A percentile compares a stretch with the other conserved stretches of the same genome.
phyloP scores from a whole-genome alignment of 2,113 vertebrate species.

The Balaeniceps rex region DNA sequence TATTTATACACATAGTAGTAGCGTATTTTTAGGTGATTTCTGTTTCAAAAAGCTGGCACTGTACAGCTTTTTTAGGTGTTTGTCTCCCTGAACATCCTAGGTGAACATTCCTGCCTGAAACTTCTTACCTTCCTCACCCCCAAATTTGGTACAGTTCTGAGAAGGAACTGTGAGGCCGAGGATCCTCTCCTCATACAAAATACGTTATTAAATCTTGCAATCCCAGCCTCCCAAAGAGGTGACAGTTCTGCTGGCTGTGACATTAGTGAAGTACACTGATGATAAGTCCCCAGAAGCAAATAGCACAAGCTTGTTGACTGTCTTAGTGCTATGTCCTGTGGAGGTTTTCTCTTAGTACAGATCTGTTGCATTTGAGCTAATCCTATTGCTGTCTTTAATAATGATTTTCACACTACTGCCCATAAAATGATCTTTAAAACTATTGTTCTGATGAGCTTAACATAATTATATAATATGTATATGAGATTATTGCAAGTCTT shows the following conservation, averaged over 20 bases:
- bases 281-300: background rate
- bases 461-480: background rate
- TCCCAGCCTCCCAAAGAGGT: background rate
- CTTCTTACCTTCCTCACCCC: accelerated
- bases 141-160: background rate
- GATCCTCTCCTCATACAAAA: background rate
- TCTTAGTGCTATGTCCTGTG: background rate
- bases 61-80: background rate
- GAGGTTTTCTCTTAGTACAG: background rate
- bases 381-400: background rate
- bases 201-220: background rate
- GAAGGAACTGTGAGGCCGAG: background rate
- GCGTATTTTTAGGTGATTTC: background rate
- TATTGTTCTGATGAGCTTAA: slow-evolving; percentile 25
- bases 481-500: background rate
- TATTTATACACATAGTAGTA: background rate
- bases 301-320: background rate
- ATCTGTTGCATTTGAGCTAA: background rate
- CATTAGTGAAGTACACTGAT: background rate
- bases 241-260: background rate
- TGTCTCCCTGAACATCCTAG: background rate
- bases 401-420: slow-evolving; percentile 14
- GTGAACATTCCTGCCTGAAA: background rate
- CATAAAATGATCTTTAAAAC: slow-evolving; percentile 5
- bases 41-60: background rate